Conservation (phyloP, 2,888 invertebrate species). For the Ariolimax columbianus region DNA sequence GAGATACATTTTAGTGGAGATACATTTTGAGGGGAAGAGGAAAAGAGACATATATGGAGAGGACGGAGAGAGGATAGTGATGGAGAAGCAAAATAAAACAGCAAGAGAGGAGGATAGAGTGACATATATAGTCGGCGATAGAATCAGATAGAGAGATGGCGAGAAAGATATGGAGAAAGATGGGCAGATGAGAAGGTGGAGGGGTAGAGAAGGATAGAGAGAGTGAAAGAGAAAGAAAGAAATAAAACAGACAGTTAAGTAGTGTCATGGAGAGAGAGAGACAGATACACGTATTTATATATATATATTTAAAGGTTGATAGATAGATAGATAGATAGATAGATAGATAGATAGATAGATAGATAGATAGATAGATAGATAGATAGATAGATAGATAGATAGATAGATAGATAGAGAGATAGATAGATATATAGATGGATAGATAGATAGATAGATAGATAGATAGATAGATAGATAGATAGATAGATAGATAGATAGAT, state of each 20-base stretch:
- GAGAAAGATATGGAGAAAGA: not conserved
- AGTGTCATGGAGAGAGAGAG: not conserved
- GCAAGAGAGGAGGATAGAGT: too few species aligned
- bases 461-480: slow-evolving; percentile 8
- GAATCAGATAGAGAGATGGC: too few species aligned
- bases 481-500: slow-evolving; percentile 8
- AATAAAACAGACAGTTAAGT: not conserved
- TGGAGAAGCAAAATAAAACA: too few species aligned
- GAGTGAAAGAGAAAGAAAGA: too few species aligned
- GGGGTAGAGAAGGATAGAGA: too few species aligned
- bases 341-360: not conserved
- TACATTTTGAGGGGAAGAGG: too few species aligned
- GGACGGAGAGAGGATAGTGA: too few species aligned
- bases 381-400: slow-evolving; percentile 2
- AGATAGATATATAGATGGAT: not conserved
- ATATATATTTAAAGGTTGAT: too few species aligned
- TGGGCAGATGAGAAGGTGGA: not conserved
- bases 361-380: not conserved
- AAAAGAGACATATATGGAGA: too few species aligned
- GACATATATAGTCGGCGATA: too few species aligned
- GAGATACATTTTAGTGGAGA: too few species aligned
- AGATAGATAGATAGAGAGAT: slow-evolving; percentile 8
- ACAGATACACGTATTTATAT: too few species aligned
- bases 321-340: not conserved
- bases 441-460: slow-evolving; percentile 10